phyloP scores from a whole-genome alignment of 2,888 invertebrate species.

The Macaria liturata region DNA sequence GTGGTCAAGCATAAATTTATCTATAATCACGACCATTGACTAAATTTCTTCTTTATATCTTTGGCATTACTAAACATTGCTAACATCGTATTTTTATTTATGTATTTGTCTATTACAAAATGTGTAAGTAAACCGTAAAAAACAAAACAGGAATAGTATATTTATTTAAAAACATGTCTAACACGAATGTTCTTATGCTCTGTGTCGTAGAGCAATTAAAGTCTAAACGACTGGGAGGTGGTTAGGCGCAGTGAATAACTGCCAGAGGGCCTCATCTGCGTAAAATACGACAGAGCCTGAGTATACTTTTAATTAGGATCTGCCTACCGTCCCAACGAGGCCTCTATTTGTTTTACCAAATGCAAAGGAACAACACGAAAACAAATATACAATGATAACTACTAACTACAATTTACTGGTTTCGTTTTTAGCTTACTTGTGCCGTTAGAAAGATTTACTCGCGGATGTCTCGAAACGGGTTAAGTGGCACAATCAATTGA shows the following conservation, averaged over 20 bases:
- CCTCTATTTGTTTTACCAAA: conserved; percentile 76
- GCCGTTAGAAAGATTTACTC: conserved; percentile 71
- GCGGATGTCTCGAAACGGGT: conserved; percentile 55
- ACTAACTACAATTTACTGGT: conserved; percentile 62
- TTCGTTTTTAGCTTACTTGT: conserved; percentile 60
- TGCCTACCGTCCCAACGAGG: conserved; percentile 64
- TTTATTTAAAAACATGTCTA: not conserved
- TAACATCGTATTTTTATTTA: no score
- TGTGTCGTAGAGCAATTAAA: conserved; percentile 50
- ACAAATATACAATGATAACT: conserved; percentile 53
- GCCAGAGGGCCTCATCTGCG: conserved; percentile 63
- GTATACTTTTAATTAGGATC: conserved; percentile 78
- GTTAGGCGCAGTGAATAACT: conserved; percentile 63
- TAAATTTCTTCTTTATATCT: no score
- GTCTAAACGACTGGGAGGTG: conserved; percentile 66
- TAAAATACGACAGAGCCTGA: conserved; percentile 68
- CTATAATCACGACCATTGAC: no score
- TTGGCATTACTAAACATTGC: no score
- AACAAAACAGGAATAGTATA: not conserved
- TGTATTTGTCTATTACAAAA: not conserved
- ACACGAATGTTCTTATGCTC: conserved; percentile 12
- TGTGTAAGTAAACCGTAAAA: not conserved
- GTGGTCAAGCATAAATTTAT: no score
- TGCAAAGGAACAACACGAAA: conserved; percentile 61
- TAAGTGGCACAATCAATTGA: conserved; percentile 66